Base-by-base conservation (phyloP, 2,797 vertebrate species). In the Enteromius mattozi region DNA sequence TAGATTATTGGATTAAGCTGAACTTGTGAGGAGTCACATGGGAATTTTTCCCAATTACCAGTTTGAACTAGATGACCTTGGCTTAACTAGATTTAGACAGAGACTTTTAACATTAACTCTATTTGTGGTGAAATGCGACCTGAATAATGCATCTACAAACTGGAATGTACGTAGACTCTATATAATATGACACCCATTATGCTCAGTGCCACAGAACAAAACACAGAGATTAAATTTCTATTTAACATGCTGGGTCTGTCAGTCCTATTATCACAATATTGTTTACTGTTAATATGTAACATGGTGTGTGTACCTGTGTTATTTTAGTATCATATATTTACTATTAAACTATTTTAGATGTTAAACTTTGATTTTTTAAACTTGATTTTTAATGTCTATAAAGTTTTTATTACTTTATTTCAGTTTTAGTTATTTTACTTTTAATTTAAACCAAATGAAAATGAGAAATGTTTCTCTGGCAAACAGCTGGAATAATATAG, bases 51-150 rank as follows among this genome's bases (percentile, higher is more conserved):
- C 51, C 49, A 82, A 33, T 90, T 81, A 85, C 56, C 84, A 80
- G 85, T 87, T 85, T 90, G 79, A 84, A 40, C 75, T 45, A 33
- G 85, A 80, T 80, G 77, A 89, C 78, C 83, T 63, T 61, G 71
- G 27, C 66, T 27, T 87, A 21, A 72, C 88, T 86, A 88, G 74
- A 14, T 35, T 66, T 86, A 68, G 68, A 88, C 8, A 86, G 35
- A 79, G 84, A 90, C 24, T 89, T 88, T 80, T 45, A 72, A 76
- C 75, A 63, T 80, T 87, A 19, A 1, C 70, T 54, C 37, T 76
- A 17, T 47, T 7, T 65, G 33, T 33, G 82, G 24, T 51, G 0
- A 86, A 83, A 81, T 30, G 51, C 81, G 16, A 69, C 13, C 85
- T 42, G 17, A 61, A 45, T 6, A 13, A 84, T 19, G 8, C 24